Evolutionary conservation across 1,140 invertebrate genomes (phyloP).

Genomic region (Solenopsis invicta): DNA sequence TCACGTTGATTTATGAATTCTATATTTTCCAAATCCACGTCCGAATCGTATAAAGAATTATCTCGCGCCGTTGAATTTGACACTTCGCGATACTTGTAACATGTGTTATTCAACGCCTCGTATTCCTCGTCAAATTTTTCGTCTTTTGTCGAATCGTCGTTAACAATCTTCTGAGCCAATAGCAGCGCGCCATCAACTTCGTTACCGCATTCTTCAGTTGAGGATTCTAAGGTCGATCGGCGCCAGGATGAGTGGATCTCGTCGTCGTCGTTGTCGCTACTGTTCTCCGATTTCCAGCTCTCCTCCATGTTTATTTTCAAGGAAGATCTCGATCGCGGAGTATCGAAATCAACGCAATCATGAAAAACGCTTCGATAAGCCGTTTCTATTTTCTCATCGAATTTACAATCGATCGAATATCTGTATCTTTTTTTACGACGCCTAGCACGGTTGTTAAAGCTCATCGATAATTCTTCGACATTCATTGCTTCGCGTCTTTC

Average conservation of each 20-base stretch:
- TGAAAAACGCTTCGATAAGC: constrained; percentile 23
- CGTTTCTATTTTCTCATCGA: constrained; percentile 9
- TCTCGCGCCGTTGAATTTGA: background rate
- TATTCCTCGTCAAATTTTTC: constrained; percentile 4
- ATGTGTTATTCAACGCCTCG: background rate
- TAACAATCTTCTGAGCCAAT: constrained; percentile 22
- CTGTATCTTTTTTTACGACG: background rate
- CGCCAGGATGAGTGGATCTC: background rate
- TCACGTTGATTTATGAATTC: background rate
- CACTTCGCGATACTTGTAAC: constrained; percentile 37
- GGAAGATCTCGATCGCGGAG: background rate
- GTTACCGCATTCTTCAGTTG: constrained; percentile 23
- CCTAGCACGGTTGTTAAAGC: background rate
- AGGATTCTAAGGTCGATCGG: constrained; percentile 32
- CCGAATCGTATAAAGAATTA: background rate
- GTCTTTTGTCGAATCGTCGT: background rate
- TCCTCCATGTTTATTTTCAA: constrained; percentile 53
- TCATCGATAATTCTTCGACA: background rate
- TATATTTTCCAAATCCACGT: background rate
- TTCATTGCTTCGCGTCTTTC: no score
- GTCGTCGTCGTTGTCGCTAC: background rate
- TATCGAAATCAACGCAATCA: constrained; percentile 9
- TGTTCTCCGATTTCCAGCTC: constrained; percentile 25
- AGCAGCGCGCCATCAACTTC: constrained; percentile 28
- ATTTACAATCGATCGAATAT: constrained; percentile 24